Percentiles rank a stretch among this genome's conserved stretches.
phyloP scores from a whole-genome alignment of 64 coral and sea anemone genomes.

The Porites lutea region DNA sequence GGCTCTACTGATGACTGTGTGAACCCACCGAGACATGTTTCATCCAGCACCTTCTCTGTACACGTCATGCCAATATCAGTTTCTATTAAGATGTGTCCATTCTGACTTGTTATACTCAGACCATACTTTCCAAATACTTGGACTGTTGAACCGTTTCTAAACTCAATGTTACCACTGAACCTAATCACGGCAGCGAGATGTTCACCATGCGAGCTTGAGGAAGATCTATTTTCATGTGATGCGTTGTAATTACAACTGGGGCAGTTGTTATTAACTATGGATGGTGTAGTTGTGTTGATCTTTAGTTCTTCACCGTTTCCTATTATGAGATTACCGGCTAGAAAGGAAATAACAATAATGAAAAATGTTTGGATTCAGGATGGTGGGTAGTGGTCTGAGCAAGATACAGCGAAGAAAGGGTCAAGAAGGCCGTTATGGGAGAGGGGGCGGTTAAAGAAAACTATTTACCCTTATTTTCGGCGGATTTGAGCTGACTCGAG shows the following conservation, averaged over 20 bases:
- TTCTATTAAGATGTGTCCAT: too few species aligned
- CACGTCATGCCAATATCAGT: too few species aligned
- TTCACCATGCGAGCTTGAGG: background rate
- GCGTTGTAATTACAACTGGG: background rate
- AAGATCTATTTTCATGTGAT: background rate
- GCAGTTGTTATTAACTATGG: background rate
- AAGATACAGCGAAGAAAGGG: too few species aligned
- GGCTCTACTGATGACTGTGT: background rate
- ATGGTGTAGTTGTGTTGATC: constrained; percentile 35
- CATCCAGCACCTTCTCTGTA: too few species aligned
- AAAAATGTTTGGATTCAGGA: too few species aligned
- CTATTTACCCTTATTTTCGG: too few species aligned
- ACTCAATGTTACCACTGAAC: constrained; percentile 9
- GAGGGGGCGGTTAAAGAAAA: too few species aligned
- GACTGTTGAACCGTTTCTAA: constrained; percentile 9
- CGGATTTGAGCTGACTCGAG: too few species aligned
- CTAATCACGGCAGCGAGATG: background rate
- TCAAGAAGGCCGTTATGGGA: too few species aligned
- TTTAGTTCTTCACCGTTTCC: background rate
- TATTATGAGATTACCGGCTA: background rate
- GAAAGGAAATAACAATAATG: background rate
- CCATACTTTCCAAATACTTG: constrained; percentile 5
- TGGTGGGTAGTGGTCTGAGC: too few species aligned
- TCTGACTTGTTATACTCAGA: constrained; percentile 27
- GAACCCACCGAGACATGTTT: too few species aligned